phyloP scores from a whole-genome alignment of 2,113 vertebrate species.

The Sorex fumeus region DNA sequence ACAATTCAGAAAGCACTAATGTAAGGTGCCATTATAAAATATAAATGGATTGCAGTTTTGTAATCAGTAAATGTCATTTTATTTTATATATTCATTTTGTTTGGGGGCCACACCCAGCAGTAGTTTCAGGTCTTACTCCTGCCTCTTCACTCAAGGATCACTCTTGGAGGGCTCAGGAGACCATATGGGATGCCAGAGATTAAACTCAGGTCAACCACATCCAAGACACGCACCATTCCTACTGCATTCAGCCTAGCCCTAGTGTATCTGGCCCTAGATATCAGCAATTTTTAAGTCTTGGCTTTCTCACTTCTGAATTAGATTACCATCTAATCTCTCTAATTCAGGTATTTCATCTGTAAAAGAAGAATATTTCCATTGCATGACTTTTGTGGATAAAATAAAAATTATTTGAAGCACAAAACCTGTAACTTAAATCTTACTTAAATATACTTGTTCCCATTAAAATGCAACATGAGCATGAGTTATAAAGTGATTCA shows the following conservation, averaged over 20 bases:
- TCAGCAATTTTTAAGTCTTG: not conserved
- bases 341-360: not conserved
- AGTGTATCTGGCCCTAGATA: not conserved
- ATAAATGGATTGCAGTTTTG: too few species aligned
- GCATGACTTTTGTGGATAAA: not conserved
- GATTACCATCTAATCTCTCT: not conserved
- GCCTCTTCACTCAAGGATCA: too few species aligned
- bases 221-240: too few species aligned
- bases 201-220: too few species aligned
- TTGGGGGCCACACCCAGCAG: too few species aligned
- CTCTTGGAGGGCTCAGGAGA: too few species aligned
- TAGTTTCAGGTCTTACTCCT: too few species aligned
- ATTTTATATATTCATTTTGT: too few species aligned
- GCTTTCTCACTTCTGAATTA: not conserved
- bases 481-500: not conserved
- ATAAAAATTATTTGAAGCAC: not conserved
- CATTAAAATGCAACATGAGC: not conserved
- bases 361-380: conserved; percentile 41
- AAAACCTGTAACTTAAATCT: not conserved
- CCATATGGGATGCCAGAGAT: too few species aligned
- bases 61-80: too few species aligned
- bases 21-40: not conserved
- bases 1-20: not conserved
- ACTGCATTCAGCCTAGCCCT: too few species aligned
- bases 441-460: not conserved